Conservation (phyloP, 2,888 invertebrate species). For the Drosophila kambysellisi region DNA sequence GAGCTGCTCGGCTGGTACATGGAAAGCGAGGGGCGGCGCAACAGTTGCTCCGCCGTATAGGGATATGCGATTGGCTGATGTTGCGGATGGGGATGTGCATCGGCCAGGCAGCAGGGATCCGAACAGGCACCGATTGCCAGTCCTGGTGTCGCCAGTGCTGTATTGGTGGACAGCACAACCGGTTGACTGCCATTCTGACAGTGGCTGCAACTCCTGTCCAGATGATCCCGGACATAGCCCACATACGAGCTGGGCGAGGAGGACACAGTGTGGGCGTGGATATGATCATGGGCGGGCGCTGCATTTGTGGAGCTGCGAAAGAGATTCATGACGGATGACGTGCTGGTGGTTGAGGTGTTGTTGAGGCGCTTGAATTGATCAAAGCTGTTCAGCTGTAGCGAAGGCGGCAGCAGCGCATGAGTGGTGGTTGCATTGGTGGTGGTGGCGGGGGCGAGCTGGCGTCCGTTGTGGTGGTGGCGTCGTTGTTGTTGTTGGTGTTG, state of each 20-base stretch:
- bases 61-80: slow-evolving; percentile 82
- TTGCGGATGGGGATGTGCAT: slow-evolving; percentile 83
- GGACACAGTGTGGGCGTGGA: slow-evolving; percentile 72
- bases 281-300: slow-evolving; percentile 29
- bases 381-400: slow-evolving; percentile 71
- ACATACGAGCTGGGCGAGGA: slow-evolving; percentile 83
- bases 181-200: slow-evolving; percentile 83
- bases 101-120: slow-evolving; percentile 81
- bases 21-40: slow-evolving; percentile 81
- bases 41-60: slow-evolving; percentile 74
- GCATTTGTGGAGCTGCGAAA: slow-evolving; percentile 80
- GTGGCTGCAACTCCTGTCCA: slow-evolving; percentile 83
- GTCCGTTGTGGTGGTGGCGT: slow-evolving; percentile 73
- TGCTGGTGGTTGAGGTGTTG: slow-evolving; percentile 69
- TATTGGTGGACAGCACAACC: slow-evolving; percentile 81
- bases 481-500: slow-evolving; percentile 34
- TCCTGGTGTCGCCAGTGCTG: slow-evolving; percentile 77
- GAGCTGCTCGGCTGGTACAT: slow-evolving; percentile 82
- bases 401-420: slow-evolving; percentile 61
- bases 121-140: slow-evolving; percentile 79
- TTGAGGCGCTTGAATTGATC: slow-evolving; percentile 81
- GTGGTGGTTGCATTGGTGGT: slow-evolving; percentile 46
- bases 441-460: slow-evolving; percentile 66
- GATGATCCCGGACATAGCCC: slow-evolving; percentile 82
- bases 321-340: slow-evolving; percentile 83